phyloP scores from a whole-genome alignment of 2,888 invertebrate genomes.

The Orchestes rusci region DNA sequence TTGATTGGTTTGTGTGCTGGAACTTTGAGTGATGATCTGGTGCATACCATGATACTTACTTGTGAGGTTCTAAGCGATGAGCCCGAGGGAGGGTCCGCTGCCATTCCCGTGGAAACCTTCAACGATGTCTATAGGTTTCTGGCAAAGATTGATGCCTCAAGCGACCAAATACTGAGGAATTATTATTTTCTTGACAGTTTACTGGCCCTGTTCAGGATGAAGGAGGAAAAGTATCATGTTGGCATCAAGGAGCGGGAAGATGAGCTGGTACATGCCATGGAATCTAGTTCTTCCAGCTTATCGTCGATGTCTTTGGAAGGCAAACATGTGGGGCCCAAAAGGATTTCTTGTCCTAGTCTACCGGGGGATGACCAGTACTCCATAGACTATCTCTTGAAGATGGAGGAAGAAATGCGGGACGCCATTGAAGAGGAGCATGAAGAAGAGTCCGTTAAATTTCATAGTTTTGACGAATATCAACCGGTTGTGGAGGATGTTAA shows the following conservation, averaged over 20 bases:
- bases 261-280: conserved; percentile 15
- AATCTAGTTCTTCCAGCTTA: no score
- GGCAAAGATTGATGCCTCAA: conserved; percentile 52
- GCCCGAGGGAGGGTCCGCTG: conserved; percentile 75
- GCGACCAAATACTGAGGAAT: conserved; percentile 36
- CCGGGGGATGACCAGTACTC: conserved; percentile 29
- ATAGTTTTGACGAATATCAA: no score
- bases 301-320: no score
- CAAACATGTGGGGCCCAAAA: no score
- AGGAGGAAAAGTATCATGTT: conserved; percentile 27
- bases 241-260: conserved; percentile 28
- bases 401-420: conserved; percentile 15
- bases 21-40: conserved; percentile 59
- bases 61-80: conserved; percentile 78
- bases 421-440: conserved; percentile 22
- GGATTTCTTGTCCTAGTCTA: conserved; percentile 36
- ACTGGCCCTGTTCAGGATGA: conserved; percentile 33
- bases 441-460: no score
- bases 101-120: conserved; percentile 61
- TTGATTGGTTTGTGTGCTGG: conserved; percentile 70
- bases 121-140: conserved; percentile 52
- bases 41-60: conserved; percentile 70
- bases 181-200: conserved; percentile 38
- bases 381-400: conserved; percentile 7
- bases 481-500: no score